Evolutionary conservation across 2,888 invertebrate genomes (phyloP), one percentile per base, ranked within the genome.

Genomic region (Cordilura impudica): DNA sequence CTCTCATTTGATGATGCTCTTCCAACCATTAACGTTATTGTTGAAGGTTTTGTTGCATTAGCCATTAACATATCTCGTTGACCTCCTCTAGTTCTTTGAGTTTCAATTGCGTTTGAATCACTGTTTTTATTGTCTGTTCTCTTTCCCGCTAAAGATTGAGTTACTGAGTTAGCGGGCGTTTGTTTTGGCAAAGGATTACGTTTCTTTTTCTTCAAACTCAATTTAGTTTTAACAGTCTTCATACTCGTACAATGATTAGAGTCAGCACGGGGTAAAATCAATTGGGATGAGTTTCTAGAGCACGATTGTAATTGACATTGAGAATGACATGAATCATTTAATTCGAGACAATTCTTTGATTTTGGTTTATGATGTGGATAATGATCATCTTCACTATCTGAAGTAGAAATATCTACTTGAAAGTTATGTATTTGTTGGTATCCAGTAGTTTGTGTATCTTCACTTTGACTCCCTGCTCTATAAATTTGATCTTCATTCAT

Each of bases 121-220:
- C 4, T n/a, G 12, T 39, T 12, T 39, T n/a, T 2, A n/a, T n/a
- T n/a, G 12, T 39, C 35, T 39, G 2, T 39, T n/a, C 12, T n/a
- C 4, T 39, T 10, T 12, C n/a, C 66, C 18, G 81, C 80, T 14
- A 66, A 78, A 6, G 70, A 39, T 3, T 79, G 81, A 16, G 81
- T 80, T 16, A 31, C 82, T 1, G 78, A 39, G 1, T 81, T 81
- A 0, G 70, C 75, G 7, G 81, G 82, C 18, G 82, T 81, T 31
- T 79, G 79, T 0, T 73, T 49, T 12, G 39, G 60, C 10, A 79
- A 10, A 0, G 76, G 77, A 39, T 75, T 71, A 31, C 80, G 79
- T 14, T 78, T 75, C 35, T 81, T 77, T 31, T 69, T 76, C 3
- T 18, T 23, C n/a, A 35, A 23, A 2, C 31, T 18, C 18, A 31